A percentile compares a stretch with the other conserved stretches of the same genome.
Evolutionary conservation across 2,797 vertebrate species (phyloP).

Genomic region (Oreochromis grahami): DNA sequence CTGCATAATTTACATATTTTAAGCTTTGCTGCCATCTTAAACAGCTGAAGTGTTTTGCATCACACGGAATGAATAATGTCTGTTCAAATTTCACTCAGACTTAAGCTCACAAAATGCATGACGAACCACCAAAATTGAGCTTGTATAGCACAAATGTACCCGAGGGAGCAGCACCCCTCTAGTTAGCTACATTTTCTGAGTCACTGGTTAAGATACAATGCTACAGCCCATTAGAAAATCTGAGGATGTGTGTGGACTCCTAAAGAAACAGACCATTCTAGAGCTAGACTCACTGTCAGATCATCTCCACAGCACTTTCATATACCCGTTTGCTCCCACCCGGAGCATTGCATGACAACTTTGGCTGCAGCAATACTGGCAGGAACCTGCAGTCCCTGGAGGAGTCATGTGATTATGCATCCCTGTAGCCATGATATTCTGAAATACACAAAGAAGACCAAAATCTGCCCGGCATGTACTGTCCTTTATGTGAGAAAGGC

Average conservation of each 20-base stretch:
- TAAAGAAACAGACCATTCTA: conserved; percentile 35
- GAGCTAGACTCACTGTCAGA: conserved; percentile 46
- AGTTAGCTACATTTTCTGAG: conserved; percentile 57
- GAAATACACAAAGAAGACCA: conserved; percentile 47
- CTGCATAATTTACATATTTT: conserved; percentile 54
- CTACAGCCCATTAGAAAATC: conserved; percentile 57
- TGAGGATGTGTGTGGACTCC: conserved; percentile 43
- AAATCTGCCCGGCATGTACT: conserved; percentile 20
- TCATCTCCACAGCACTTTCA: conserved; percentile 56
- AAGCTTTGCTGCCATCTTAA: conserved; percentile 46
- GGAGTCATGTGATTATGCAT: conserved; percentile 55
- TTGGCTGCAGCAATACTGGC: conserved; percentile 58
- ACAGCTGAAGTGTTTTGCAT: conserved; percentile 53
- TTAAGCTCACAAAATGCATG: conserved; percentile 54
- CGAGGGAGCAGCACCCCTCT: conserved; percentile 44
- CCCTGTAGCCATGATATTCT: conserved; percentile 48
- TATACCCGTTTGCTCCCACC: conserved; percentile 53
- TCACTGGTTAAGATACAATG: conserved; percentile 51
- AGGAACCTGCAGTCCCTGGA: conserved; percentile 50
- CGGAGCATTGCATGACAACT: conserved; percentile 62
- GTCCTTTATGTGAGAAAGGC: conserved; percentile 17
- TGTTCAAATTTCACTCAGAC: conserved; percentile 50
- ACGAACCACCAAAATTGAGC: conserved; percentile 55
- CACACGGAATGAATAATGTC: conserved; percentile 52
- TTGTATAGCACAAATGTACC: conserved; percentile 59